Evolutionary conservation across 2,888 invertebrate genomes (phyloP).

Genomic region (Clusia tigrina): DNA sequence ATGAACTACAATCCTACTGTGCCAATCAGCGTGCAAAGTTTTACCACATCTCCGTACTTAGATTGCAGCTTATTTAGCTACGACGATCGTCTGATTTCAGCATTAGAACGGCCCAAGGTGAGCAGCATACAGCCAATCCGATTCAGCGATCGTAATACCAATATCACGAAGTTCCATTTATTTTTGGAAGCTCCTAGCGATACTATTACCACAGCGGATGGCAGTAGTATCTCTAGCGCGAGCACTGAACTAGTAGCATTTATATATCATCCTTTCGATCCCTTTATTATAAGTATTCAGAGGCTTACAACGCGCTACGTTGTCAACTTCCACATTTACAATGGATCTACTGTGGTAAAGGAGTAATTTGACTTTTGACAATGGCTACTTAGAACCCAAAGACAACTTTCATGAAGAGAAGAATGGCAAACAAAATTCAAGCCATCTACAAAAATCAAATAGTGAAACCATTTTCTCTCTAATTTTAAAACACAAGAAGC

Average conservation of each 20-base stretch:
- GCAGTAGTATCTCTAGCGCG: too few relatives aligned
- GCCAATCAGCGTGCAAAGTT: constrained; percentile 94
- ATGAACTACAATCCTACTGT: constrained; percentile 88
- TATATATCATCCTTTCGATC: constrained; percentile 95
- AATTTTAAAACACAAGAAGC: too few relatives aligned
- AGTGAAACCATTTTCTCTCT: too few relatives aligned
- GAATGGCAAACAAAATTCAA: too few relatives aligned
- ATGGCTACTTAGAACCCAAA: too few relatives aligned
- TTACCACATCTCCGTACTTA: constrained; percentile 90
- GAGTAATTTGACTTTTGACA: constrained; percentile 21
- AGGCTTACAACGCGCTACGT: constrained; percentile 91
- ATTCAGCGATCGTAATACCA: constrained; percentile 84
- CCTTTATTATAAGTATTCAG: constrained; percentile 95
- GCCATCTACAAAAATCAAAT: too few relatives aligned
- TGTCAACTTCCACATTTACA: constrained; percentile 92
- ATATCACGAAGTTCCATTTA: constrained; percentile 85
- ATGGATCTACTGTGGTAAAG: constrained; percentile 60
- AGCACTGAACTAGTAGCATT: constrained; percentile 90
- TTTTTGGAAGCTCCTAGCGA: constrained; percentile 57
- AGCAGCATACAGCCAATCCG: constrained; percentile 82
- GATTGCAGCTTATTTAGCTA: constrained; percentile 92
- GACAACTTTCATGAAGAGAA: too few relatives aligned
- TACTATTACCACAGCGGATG: constrained; percentile 68
- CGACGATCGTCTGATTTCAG: constrained; percentile 95
- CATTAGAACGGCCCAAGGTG: constrained; percentile 93